These are phyloP conservation scores for Brachypalpus laphriformis DNA, from an alignment of 2,888 invertebrate genomes.

Conservation along the genomic window DNA sequence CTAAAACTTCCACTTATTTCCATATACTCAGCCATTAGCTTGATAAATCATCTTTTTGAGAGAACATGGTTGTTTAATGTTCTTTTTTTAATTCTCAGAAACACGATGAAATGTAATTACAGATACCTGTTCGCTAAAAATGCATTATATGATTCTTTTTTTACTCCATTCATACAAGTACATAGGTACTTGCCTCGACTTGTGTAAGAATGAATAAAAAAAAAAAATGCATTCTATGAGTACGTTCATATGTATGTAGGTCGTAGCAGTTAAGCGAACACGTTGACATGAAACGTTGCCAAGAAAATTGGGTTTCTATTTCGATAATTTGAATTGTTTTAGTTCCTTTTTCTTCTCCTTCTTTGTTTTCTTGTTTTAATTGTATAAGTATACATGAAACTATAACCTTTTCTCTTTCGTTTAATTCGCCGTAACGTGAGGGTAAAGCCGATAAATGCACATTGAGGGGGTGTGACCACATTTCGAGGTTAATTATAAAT, in stretches of 20 bases:
- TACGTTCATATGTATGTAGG: conserved; percentile 11
- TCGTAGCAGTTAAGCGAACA: conserved; percentile 45
- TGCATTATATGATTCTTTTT: background rate
- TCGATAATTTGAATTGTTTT: conserved; percentile 15
- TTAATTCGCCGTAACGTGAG: background rate
- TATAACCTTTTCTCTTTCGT: conserved; percentile 29
- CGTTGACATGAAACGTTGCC: conserved; percentile 46
- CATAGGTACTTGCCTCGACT: background rate
- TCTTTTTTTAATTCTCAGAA: background rate
- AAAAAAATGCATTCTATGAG: conserved; percentile 7
- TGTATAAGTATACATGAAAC: conserved; percentile 46
- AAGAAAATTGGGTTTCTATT: conserved; percentile 47
- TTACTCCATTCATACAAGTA: background rate
- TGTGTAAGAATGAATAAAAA: background rate
- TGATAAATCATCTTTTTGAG: conserved; percentile 6
- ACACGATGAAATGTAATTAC: conserved; percentile 21
- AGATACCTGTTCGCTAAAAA: background rate
- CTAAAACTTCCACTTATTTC: background rate
- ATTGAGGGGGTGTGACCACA: background rate
- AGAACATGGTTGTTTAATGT: background rate
- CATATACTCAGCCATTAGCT: background rate
- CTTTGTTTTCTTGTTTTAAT: conserved; percentile 17
- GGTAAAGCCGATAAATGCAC: background rate
- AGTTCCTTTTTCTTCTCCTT: no score
- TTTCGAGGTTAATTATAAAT: conserved; percentile 22